phyloP scores from a whole-genome alignment of 1,140 invertebrate species.

The Mya arenaria region DNA sequence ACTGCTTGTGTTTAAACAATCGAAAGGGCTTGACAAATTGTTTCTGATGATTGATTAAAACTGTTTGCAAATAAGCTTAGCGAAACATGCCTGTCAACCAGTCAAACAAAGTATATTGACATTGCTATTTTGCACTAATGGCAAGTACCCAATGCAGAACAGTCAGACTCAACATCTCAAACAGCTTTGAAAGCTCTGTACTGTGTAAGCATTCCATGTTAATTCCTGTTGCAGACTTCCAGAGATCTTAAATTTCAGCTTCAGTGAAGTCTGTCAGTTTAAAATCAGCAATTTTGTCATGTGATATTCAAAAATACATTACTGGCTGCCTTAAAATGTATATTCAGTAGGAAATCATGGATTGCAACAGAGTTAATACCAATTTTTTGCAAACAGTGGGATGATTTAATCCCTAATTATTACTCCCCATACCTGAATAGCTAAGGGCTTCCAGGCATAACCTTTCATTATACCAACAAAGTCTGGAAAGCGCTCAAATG shows the following conservation, averaged over 20 bases:
- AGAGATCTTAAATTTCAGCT: not conserved
- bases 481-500: not conserved
- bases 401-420: no score
- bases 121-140: no score
- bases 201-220: no score
- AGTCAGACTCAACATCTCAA: no score
- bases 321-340: not conserved
- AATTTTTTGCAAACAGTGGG: not conserved
- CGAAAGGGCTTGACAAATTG: not conserved
- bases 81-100: no score
- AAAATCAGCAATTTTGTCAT: not conserved
- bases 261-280: not conserved
- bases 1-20: not conserved
- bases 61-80: no score
- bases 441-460: constrained; percentile 46
- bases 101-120: no score
- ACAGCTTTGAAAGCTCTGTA: no score
- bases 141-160: no score
- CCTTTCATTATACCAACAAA: constrained; percentile 39
- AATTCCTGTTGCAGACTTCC: no score
- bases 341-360: not conserved
- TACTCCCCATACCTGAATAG: constrained; percentile 43
- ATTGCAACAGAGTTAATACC: not conserved
- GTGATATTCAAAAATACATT: not conserved
- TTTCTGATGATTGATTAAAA: no score